These are phyloP conservation scores for Tenebrio molitor DNA, from an alignment of 1,140 invertebrate species.

Conservation along the genomic window DNA sequence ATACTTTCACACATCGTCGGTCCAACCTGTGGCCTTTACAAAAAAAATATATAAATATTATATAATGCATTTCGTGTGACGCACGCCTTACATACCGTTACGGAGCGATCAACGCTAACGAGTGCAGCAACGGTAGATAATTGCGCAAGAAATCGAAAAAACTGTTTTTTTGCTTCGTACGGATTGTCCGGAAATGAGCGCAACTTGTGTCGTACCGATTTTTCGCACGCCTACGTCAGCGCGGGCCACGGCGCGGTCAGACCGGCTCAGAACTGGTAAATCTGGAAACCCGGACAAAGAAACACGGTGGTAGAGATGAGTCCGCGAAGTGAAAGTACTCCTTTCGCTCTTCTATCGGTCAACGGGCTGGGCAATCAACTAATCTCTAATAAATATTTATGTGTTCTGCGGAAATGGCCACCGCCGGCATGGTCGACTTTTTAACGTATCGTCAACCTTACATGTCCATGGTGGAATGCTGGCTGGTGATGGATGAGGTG, in stretches of 20 bases:
- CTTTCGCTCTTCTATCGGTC: constrained; percentile 23
- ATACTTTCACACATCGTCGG: constrained; percentile 18
- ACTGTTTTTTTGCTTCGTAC: too few species aligned
- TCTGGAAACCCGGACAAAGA: constrained; percentile 10
- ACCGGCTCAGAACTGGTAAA: not conserved
- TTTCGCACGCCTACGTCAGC: not conserved
- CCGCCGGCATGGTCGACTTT: not conserved
- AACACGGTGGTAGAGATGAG: constrained; percentile 12
- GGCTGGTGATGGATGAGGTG: not conserved
- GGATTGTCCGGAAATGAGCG: too few species aligned
- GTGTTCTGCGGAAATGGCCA: constrained; percentile 4
- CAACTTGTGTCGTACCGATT: too few species aligned
- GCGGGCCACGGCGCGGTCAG: not conserved
- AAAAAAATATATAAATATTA: constrained; percentile 25
- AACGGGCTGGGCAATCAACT: constrained; percentile 1
- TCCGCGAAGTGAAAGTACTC: constrained; percentile 15
- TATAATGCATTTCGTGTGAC: not conserved
- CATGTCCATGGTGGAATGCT: too few species aligned
- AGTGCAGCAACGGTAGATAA: not conserved
- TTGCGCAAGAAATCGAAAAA: too few species aligned
- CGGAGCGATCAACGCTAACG: not conserved
- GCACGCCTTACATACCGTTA: not conserved
- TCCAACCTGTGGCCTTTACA: constrained; percentile 9
- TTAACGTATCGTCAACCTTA: not conserved
- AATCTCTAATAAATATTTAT: constrained; percentile 20